Percentiles rank a stretch among this genome's conserved stretches.
phyloP scores from a whole-genome alignment of 2,113 vertebrate species.

The Nothoprocta perdicaria region DNA sequence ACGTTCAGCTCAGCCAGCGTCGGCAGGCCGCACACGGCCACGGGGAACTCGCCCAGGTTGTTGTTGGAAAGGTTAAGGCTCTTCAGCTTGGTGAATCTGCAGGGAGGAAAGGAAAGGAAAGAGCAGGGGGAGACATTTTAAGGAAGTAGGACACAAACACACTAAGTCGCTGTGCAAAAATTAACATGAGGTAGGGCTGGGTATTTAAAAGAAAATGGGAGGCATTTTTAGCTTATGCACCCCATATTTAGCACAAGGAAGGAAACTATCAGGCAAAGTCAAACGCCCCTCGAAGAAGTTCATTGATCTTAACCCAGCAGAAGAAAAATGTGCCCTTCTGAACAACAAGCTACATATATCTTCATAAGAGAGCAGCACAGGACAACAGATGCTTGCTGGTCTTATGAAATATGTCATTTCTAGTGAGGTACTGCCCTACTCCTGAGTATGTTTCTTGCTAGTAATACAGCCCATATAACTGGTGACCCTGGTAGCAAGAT shows the following conservation, averaged over 20 bases:
- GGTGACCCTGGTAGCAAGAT: not conserved
- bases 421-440: not conserved
- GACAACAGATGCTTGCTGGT: not conserved
- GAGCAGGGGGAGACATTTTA: not conserved
- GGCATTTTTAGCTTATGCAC: not conserved
- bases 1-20: conserved; percentile 94
- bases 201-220: not conserved
- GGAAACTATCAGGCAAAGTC: not conserved
- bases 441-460: not conserved
- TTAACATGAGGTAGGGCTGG: not conserved
- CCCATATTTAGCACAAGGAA: not conserved
- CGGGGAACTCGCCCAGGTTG: conserved; percentile 90
- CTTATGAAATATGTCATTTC: not conserved
- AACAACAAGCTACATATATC: not conserved
- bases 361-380: not conserved
- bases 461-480: not conserved
- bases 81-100: conserved; percentile 93
- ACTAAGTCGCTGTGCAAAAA: not conserved
- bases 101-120: conserved; percentile 2
- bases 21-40: conserved; percentile 89
- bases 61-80: conserved; percentile 98
- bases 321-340: not conserved
- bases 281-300: not conserved
- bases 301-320: not conserved
- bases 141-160: not conserved